Conservation (phyloP, 30 jellyfish, hydroid and myxozoan genomes). For the Rhopilema esculentum region DNA sequence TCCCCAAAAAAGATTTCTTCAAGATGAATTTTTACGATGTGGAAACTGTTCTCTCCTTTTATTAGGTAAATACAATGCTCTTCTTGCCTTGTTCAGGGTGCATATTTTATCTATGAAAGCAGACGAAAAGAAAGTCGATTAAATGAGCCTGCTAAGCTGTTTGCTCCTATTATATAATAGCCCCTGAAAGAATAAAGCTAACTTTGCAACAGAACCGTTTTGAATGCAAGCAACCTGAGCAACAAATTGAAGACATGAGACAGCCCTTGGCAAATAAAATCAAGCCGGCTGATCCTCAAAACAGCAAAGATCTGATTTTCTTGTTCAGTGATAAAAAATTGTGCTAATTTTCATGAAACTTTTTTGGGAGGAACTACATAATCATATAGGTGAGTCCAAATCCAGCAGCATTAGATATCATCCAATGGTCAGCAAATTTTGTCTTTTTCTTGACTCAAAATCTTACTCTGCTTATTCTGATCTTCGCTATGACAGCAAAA, state of each 20-base stretch:
- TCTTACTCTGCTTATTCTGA: conserved; percentile 44
- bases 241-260: conserved; percentile 36
- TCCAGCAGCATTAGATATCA: no score
- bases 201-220: conserved; percentile 42
- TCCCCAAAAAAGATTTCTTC: conserved; percentile 22
- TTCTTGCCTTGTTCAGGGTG: conserved; percentile 32
- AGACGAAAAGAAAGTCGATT: conserved; percentile 36
- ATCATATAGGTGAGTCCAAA: conserved; percentile 25
- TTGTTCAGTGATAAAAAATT: neutral
- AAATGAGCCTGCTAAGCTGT: conserved; percentile 35
- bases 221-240: conserved; percentile 47
- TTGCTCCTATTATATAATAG: conserved; percentile 25
- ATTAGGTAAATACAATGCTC: conserved; percentile 25
- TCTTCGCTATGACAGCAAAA: conserved; percentile 55
- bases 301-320: conserved; percentile 16
- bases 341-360: conserved; percentile 61
- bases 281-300: conserved; percentile 58
- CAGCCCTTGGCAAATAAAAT: conserved; percentile 24
- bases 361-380: conserved; percentile 61
- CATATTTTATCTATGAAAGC: conserved; percentile 24
- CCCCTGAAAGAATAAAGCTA: conserved; percentile 53
- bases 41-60: conserved; percentile 37
- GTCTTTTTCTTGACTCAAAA: conserved; percentile 59
- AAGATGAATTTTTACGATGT: conserved; percentile 37
- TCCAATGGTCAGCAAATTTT: conserved; percentile 54